These are phyloP conservation scores for Larimichthys polyactis DNA, from an alignment of 2,113 vertebrate genomes.

Conservation along the genomic window DNA sequence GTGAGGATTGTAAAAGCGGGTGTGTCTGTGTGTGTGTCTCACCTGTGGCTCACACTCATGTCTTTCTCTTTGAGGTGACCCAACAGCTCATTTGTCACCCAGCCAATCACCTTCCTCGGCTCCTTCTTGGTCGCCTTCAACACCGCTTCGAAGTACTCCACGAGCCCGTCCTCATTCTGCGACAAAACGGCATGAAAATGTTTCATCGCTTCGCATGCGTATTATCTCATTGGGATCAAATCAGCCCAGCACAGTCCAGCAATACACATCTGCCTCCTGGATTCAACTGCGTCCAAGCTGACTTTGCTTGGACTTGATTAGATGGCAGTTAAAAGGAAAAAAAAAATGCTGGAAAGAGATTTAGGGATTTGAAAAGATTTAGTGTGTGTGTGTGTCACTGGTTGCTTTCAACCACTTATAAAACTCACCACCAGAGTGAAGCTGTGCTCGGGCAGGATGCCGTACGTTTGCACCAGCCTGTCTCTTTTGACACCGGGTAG, in stretches of 20 bases:
- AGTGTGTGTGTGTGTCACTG: too few species aligned
- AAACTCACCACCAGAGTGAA: conserved; percentile 91
- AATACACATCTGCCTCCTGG: conserved; percentile 34
- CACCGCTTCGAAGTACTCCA: conserved; percentile 92
- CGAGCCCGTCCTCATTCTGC: conserved; percentile 94
- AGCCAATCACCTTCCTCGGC: conserved; percentile 93
- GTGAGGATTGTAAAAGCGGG: neutral
- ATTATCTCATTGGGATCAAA: conserved; percentile 36
- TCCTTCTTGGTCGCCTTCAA: conserved; percentile 87
- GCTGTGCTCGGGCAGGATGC: conserved; percentile 93
- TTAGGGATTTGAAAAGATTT: neutral
- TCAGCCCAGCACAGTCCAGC: neutral
- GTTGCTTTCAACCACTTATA: neutral
- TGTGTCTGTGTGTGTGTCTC: conserved; percentile 57
- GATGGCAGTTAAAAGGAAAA: conserved; percentile 34
- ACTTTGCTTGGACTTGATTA: conserved; percentile 14
- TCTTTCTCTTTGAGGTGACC: conserved; percentile 89
- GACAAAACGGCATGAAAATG: conserved; percentile 3
- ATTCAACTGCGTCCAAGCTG: neutral
- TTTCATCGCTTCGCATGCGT: neutral
- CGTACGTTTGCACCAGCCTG: conserved; percentile 87
- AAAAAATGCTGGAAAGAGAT: conserved; percentile 7
- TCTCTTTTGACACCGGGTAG: conserved; percentile 89
- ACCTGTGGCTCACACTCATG: conserved; percentile 91
- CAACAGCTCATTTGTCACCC: conserved; percentile 91